Conservation (phyloP, 2,797 vertebrate species). For the Halcyon badia region DNA sequence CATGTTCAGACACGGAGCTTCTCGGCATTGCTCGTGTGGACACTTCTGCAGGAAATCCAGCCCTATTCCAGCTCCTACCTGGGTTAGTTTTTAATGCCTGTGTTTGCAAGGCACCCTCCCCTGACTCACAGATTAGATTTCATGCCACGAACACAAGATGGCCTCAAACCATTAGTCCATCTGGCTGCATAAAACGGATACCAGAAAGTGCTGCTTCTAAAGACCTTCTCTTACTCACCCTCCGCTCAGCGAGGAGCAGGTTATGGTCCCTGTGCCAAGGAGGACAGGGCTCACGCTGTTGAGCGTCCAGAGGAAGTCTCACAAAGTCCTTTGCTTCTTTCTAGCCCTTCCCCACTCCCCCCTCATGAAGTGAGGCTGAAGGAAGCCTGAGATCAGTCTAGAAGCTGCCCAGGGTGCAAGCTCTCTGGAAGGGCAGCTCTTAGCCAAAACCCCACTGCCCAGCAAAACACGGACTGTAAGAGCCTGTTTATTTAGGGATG, state of each 20-base stretch:
- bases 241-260: neutral
- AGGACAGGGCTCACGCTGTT: neutral
- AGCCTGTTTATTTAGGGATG: accelerated
- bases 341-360: neutral
- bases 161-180: conserved; percentile 40
- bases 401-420: too few relatives aligned
- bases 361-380: neutral
- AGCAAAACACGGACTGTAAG: neutral
- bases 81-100: neutral
- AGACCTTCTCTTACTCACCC: neutral
- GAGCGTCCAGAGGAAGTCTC: neutral
- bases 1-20: conserved; percentile 35
- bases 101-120: neutral
- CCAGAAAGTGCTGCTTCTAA: neutral
- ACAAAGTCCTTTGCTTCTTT: neutral
- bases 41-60: conserved; percentile 6
- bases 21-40: neutral
- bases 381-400: neutral
- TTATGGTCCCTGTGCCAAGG: neutral
- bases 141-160: conserved; percentile 11
- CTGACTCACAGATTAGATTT: neutral
- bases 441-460: neutral
- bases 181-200: accelerated
- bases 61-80: neutral
- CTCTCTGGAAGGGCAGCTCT: neutral